Percentiles rank a stretch among this genome's conserved stretches.
phyloP scores from a whole-genome alignment of 1,140 invertebrate species.

The Onthophagus taurus region DNA sequence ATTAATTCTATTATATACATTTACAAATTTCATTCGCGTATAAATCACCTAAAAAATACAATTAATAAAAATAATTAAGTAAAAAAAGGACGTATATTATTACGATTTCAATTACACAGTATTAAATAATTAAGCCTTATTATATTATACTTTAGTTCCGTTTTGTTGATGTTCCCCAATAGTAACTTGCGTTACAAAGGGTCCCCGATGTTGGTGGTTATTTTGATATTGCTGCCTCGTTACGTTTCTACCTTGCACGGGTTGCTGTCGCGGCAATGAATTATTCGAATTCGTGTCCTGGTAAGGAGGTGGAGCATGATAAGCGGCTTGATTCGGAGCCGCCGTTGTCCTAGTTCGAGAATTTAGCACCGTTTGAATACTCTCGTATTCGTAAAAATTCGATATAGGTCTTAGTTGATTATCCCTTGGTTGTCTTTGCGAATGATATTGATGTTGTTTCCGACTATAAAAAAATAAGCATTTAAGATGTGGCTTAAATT shows the following conservation, averaged over 20 bases:
- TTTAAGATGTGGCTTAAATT: neutral
- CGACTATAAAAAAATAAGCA: conserved; percentile 42
- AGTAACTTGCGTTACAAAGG: conserved; percentile 49
- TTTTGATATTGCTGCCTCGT: conserved; percentile 16
- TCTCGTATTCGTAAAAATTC: conserved; percentile 78
- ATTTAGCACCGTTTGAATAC: conserved; percentile 49
- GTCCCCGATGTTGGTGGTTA: conserved; percentile 39
- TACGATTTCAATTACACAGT: too few species aligned
- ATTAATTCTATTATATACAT: too few species aligned
- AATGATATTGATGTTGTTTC: conserved; percentile 64
- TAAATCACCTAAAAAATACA: too few species aligned
- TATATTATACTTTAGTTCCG: conserved; percentile 31
- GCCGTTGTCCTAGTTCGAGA: conserved; percentile 28
- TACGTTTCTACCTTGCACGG: conserved; percentile 20
- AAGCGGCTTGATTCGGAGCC: conserved; percentile 11
- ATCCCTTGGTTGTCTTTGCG: conserved; percentile 58
- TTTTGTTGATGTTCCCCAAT: conserved; percentile 37
- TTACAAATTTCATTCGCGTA: too few species aligned
- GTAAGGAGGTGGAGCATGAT: conserved; percentile 14
- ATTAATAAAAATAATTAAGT: too few species aligned
- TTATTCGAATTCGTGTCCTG: conserved; percentile 34
- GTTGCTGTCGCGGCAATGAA: conserved; percentile 22
- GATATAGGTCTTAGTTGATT: conserved; percentile 57
- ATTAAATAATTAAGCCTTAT: too few species aligned
- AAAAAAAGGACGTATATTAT: too few species aligned